Conservation (phyloP, 2,888 invertebrate genomes). For the Apamea anceps region DNA sequence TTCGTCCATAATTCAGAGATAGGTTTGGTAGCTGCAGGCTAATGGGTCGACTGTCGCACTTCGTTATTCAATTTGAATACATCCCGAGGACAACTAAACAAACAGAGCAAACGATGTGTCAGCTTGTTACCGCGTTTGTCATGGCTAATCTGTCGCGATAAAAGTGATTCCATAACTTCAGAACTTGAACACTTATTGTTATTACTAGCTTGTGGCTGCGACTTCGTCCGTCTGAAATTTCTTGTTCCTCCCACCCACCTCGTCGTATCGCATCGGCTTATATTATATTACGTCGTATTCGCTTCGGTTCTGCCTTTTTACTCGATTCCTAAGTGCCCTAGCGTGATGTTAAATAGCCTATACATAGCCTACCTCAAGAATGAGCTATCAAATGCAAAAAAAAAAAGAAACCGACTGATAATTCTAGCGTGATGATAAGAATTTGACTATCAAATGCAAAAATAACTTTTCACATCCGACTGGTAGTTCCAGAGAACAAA, state of each 20-base stretch:
- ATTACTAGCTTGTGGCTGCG: background rate
- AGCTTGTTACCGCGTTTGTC: slow-evolving; percentile 42
- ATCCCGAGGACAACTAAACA: slow-evolving; percentile 70
- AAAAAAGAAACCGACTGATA: no score
- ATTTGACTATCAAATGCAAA: no score
- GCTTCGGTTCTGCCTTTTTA: no score
- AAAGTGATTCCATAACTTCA: background rate
- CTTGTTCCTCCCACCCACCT: no score
- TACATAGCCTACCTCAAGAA: no score
- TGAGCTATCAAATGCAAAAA: no score
- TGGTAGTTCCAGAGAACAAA: background rate
- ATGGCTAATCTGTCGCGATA: slow-evolving; percentile 3
- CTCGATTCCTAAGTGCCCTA: no score
- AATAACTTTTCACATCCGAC: background rate
- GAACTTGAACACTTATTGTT: background rate
- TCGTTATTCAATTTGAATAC: slow-evolving; percentile 78
- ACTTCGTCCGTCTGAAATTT: no score
- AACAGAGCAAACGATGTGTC: slow-evolving; percentile 60
- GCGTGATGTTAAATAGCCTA: no score
- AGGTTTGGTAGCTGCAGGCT: slow-evolving; percentile 53
- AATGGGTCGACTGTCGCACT: slow-evolving; percentile 71
- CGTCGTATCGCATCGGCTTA: no score
- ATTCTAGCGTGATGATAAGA: no score
- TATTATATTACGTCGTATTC: no score
- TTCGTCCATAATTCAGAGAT: slow-evolving; percentile 58